Conservation (phyloP, 2,888 invertebrate genomes). For the Eristalis arbustorum region DNA sequence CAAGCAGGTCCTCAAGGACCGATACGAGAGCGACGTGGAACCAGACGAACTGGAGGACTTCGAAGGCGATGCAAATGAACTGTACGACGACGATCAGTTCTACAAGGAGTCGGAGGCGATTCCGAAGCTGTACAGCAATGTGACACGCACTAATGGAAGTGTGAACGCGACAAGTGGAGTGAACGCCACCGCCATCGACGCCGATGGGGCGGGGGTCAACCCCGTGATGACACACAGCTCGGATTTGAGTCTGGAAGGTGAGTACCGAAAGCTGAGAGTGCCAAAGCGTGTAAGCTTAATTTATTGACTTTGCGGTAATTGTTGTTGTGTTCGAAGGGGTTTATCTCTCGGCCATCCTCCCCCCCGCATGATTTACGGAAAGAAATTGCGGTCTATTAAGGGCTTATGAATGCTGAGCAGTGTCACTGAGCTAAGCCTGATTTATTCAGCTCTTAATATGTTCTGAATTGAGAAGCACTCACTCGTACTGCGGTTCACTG, state of each 20-base stretch:
- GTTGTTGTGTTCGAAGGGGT: background rate
- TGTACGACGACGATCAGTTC: slow-evolving; percentile 82
- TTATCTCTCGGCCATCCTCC: background rate
- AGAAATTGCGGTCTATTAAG: background rate
- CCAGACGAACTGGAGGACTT: slow-evolving; percentile 86
- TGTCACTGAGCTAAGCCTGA: background rate
- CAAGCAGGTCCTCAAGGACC: slow-evolving; percentile 90
- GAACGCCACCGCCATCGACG: slow-evolving; percentile 73
- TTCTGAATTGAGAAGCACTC: background rate
- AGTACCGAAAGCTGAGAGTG: slow-evolving; percentile 54
- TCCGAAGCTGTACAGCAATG: slow-evolving; percentile 80
- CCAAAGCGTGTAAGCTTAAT: background rate
- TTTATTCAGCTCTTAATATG: background rate
- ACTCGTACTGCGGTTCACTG: background rate
- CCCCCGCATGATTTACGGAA: background rate
- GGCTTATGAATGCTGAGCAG: background rate
- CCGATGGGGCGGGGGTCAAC: slow-evolving; percentile 75
- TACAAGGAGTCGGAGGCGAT: slow-evolving; percentile 83
- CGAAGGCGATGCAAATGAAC: slow-evolving; percentile 81
- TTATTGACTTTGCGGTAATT: background rate
- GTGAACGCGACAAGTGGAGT: slow-evolving; percentile 69
- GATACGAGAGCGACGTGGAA: slow-evolving; percentile 89
- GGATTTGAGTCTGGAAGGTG: slow-evolving; percentile 78
- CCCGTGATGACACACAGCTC: slow-evolving; percentile 79
- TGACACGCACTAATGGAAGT: slow-evolving; percentile 73